A percentile compares a stretch with the other conserved stretches of the same genome.
Conservation (phyloP, 2,113 vertebrate genomes). For the Petromus typicus region DNA sequence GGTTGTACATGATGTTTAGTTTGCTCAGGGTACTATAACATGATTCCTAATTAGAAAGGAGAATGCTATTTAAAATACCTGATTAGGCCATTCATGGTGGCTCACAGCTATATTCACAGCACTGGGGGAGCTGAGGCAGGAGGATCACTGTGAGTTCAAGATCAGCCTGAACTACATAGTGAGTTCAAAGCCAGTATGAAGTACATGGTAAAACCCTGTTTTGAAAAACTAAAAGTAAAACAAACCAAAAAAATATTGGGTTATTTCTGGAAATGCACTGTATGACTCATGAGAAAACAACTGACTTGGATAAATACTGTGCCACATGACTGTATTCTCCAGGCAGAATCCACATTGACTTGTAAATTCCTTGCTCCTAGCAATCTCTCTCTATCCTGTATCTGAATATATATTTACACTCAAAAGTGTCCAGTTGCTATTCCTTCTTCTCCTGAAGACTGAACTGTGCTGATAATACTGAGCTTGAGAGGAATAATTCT, state of each 20-base stretch:
- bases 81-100: too few relatives aligned
- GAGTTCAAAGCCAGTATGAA: too few relatives aligned
- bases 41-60: neutral
- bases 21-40: neutral
- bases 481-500: neutral
- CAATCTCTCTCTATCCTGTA: neutral
- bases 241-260: neutral
- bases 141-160: too few relatives aligned
- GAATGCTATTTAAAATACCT: neutral
- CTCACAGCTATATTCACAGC: too few relatives aligned
- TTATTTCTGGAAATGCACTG: neutral
- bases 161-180: too few relatives aligned
- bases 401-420: neutral
- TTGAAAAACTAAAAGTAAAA: too few relatives aligned
- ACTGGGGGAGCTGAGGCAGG: too few relatives aligned
- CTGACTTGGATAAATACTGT: fast-evolving
- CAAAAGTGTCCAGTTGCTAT: neutral
- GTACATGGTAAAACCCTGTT: too few relatives aligned
- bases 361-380: too few relatives aligned
- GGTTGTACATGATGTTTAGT: neutral
- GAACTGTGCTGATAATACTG: neutral
- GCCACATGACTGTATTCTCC: too few relatives aligned
- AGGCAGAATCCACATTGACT: too few relatives aligned
- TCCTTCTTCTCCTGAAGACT: neutral
- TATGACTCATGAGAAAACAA: neutral